These are phyloP conservation scores for Dryas iulia DNA, from an alignment of 1,140 invertebrate genomes.

Conservation along the genomic window DNA sequence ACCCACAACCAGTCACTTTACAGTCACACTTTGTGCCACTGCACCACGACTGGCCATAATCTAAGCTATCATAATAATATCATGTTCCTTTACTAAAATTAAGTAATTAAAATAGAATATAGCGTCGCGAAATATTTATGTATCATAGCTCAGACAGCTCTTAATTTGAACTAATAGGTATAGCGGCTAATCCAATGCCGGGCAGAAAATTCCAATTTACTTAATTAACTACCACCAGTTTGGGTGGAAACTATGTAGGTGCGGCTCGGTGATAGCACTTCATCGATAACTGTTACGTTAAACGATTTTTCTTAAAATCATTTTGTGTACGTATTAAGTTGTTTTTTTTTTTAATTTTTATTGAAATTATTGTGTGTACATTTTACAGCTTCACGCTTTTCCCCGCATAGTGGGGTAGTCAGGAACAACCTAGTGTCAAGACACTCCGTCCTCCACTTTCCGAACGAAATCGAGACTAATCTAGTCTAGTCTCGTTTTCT, in stretches of 20 bases:
- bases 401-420: too few species aligned
- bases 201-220: slow-evolving; percentile 78
- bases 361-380: background rate
- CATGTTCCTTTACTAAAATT: background rate
- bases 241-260: slow-evolving; percentile 64
- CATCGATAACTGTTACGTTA: slow-evolving; percentile 58
- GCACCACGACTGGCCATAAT: too few species aligned
- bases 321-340: background rate
- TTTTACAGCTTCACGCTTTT: too few species aligned
- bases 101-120: slow-evolving; percentile 7
- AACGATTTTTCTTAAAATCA: slow-evolving; percentile 22
- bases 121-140: slow-evolving; percentile 14
- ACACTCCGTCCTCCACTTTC: too few species aligned
- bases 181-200: slow-evolving; percentile 70
- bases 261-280: slow-evolving; percentile 62
- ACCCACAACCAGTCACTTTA: too few species aligned
- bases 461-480: too few species aligned
- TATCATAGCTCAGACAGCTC: slow-evolving; percentile 52
- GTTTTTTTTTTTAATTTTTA: background rate
- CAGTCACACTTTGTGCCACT: too few species aligned
- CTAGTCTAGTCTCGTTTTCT: too few species aligned
- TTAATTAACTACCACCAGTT: slow-evolving; percentile 75
- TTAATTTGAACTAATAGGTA: slow-evolving; percentile 80
- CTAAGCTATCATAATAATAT: background rate
- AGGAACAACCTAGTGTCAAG: too few species aligned